Base-by-base conservation (phyloP, 2,888 invertebrate species). In the Iphiclides podalirius region DNA sequence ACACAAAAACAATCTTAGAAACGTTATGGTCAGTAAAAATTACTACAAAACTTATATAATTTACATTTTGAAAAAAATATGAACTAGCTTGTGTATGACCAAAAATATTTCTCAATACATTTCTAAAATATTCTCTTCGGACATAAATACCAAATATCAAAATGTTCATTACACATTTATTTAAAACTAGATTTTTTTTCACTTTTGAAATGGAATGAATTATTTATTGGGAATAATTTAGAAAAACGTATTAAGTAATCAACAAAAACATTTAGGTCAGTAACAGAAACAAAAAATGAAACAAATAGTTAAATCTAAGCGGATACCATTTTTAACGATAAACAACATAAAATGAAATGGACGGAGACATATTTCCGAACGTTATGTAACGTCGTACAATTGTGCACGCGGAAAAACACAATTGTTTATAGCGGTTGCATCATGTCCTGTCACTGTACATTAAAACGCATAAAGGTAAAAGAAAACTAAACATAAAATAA, bases 301-400 rank as follows among this genome's bases (percentile, higher is more conserved):
- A 37, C 15, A n/a, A 41, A 33, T 38, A 45, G 17, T 45, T 33
- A 38, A 31, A 9, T 26, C n/a, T 11, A 37, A 34, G 35, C 42
- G 23, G 45, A 47, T 42, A 46, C 33, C 42, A 50, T 35, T 40
- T 33, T 13, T 52, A 31, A 47, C 17, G n/a, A 23, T 37, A 52
- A 38, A 42, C 31, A 20, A 41, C 47, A 37, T 36, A 47, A 41
- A 11, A 36, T 41, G 39, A 66, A 72, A 67, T 84, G 85, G 85
- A 85, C 84, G 85, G 85, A 85, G 75, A 79, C 69, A 77, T 73
- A 66, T 50, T 49, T 58, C 53, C 68, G 73, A 76, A 77, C 68
- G 68, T 73, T 70, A 64, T 62, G 36, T 63, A 72, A 70, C 70
- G 56, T 72, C 71, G 67, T 73, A 73, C 72, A 79, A 78, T 84